Conservation (phyloP, 2,113 vertebrate species). For the Sinocyclocheilus rhinocerous region DNA sequence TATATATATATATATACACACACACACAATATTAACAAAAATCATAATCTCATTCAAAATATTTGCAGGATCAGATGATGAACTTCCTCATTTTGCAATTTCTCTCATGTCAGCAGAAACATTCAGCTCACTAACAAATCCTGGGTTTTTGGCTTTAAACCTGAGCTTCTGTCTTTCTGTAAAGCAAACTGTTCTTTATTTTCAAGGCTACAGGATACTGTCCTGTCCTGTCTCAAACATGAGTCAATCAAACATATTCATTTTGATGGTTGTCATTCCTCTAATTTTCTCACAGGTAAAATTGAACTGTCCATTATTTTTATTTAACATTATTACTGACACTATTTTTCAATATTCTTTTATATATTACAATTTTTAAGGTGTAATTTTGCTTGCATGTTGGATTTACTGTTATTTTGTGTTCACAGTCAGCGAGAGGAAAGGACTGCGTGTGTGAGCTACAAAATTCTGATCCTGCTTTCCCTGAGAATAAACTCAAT, state of each 20-base stretch:
- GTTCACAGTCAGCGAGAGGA: constrained; percentile 24
- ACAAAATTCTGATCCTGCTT: constrained; percentile 49
- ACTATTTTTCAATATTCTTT: background rate
- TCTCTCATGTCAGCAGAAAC: constrained; percentile 8
- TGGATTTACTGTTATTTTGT: background rate
- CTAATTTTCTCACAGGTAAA: constrained; percentile 66
- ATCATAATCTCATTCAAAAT: background rate
- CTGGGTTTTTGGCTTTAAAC: background rate
- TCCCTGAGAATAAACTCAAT: constrained; percentile 66
- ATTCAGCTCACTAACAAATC: background rate
- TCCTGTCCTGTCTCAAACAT: background rate
- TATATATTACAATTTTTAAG: background rate
- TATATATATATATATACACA: no score
- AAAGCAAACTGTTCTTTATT: background rate
- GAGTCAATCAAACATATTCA: background rate
- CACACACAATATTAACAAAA: no score
- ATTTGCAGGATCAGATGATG: no score
- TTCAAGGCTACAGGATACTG: background rate
- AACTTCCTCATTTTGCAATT: background rate
- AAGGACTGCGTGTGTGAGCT: constrained; percentile 72
- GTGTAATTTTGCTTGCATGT: background rate
- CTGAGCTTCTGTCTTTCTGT: background rate
- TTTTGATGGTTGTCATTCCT: constrained; percentile 50
- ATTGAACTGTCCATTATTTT: background rate
- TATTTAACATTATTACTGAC: background rate